Percentiles rank a stretch among this genome's conserved stretches.
Conservation (phyloP, 2,113 vertebrate species). For the Enhydra lutris region DNA sequence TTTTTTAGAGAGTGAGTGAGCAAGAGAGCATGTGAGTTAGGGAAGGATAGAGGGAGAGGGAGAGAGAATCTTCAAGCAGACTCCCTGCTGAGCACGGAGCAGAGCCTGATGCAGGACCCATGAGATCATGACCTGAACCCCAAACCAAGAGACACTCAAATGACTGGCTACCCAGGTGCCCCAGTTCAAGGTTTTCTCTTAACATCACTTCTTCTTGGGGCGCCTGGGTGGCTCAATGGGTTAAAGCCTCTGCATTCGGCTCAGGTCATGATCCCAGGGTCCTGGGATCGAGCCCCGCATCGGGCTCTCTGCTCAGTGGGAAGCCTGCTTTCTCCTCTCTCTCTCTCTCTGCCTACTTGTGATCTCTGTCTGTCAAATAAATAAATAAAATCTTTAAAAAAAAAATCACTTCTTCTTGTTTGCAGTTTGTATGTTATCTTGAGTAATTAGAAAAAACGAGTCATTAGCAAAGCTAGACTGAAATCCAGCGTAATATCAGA, state of each 20-base stretch:
- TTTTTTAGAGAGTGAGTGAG: neutral
- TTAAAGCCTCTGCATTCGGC: too few species aligned
- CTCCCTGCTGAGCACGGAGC: neutral
- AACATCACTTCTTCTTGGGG: neutral
- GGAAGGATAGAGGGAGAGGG: neutral
- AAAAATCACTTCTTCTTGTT: neutral
- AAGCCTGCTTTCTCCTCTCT: too few species aligned
- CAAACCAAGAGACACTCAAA: neutral
- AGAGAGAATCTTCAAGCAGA: neutral
- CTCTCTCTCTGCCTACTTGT: too few species aligned
- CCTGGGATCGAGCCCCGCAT: too few species aligned
- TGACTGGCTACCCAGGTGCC: neutral
- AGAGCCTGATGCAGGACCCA: neutral
- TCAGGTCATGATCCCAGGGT: too few species aligned
- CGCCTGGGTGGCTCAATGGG: too few species aligned
- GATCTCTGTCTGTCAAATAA: too few species aligned
- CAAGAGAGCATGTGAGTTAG: neutral
- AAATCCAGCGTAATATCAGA: neutral
- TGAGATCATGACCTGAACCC: neutral
- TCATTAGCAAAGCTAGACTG: constrained; percentile 15
- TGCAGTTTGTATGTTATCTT: constrained; percentile 23
- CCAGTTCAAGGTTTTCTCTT: neutral
- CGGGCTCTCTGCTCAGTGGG: too few species aligned
- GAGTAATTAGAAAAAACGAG: neutral
- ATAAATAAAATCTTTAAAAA: too few species aligned